Percentiles rank a stretch among this genome's conserved stretches.
Evolutionary conservation across 2,797 vertebrate species (phyloP).

Genomic region (Euthynnus affinis): DNA sequence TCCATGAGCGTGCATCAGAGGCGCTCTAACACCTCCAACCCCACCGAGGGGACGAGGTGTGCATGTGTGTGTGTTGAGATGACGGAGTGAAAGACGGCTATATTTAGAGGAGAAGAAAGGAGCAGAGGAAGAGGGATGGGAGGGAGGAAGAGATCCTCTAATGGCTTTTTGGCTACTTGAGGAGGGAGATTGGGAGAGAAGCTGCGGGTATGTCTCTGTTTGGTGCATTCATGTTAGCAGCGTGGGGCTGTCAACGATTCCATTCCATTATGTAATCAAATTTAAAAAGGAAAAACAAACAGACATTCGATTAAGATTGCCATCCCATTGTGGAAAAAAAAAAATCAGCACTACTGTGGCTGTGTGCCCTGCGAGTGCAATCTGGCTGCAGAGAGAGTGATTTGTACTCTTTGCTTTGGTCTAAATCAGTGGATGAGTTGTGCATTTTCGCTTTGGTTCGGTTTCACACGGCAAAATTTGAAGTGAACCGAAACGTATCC

Average conservation of each 20-base stretch:
- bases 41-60: constrained; percentile 15
- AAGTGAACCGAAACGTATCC: too few species aligned
- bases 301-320: too few species aligned
- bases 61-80: constrained; percentile 35
- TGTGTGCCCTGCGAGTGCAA: too few species aligned
- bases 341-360: too few species aligned
- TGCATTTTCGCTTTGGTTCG: too few species aligned
- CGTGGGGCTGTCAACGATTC: background rate
- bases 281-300: too few species aligned
- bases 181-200: background rate
- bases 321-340: too few species aligned
- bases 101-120: constrained; percentile 47
- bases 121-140: background rate
- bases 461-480: too few species aligned
- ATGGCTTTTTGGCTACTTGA: constrained; percentile 45
- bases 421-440: too few species aligned
- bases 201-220: background rate
- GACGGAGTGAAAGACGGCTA: constrained; percentile 35
- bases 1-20: constrained; percentile 20
- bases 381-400: too few species aligned
- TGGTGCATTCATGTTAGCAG: constrained; percentile 9
- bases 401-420: too few species aligned
- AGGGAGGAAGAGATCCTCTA: constrained; percentile 16
- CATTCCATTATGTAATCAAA: too few species aligned
- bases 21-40: constrained; percentile 19